Base-by-base conservation (phyloP, 2,888 invertebrate genomes). In the Orthosia gothica region DNA sequence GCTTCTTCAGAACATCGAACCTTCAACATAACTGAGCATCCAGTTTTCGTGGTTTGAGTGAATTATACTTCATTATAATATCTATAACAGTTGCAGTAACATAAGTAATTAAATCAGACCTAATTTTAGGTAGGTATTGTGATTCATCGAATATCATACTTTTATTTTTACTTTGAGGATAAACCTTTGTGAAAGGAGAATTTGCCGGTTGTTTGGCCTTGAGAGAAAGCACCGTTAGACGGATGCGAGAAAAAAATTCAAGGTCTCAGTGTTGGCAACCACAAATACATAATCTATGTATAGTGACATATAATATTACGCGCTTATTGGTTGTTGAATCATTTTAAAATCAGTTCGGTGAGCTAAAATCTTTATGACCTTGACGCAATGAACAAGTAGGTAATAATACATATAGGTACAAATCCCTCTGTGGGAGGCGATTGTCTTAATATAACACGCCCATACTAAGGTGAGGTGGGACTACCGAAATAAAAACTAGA, bases 361-460 rank as follows among this genome's bases (percentile, higher is more conserved):
- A 57, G 16, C 20, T 65, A 49, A 57, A 57, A 69, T 69, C 32
- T 40, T 47, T 63, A 47, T 58, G 16, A 5, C 85, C 87, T 86
- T 85, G 87, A 40, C n/a, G 68, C 50, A 69, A 49, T 74, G 47
- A 71, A 67, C 72, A 69, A 75, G 79, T 61, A 82, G 81, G 69
- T 71, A 71, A 47, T 66, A 66, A 78, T 65, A 59, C 70, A 55
- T 59, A 66, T 80, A 78, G 57, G 76, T 63, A 71, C 59, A 73
- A 73, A 59, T 63, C n/a, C 64, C 85, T 73, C 66, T 67, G 85
- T 84, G 85, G 87, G 85, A 86, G 85, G 80, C 72, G 67, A 63
- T 58, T 15, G 55, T 68, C 67, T 84, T 74, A 85, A 85, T 74
- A 70, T 77, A 82, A 69, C 47, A 71, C 68, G 61, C 68, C 23